Conservation (phyloP, 2,797 vertebrate species). For the Epinephelus coioides region DNA sequence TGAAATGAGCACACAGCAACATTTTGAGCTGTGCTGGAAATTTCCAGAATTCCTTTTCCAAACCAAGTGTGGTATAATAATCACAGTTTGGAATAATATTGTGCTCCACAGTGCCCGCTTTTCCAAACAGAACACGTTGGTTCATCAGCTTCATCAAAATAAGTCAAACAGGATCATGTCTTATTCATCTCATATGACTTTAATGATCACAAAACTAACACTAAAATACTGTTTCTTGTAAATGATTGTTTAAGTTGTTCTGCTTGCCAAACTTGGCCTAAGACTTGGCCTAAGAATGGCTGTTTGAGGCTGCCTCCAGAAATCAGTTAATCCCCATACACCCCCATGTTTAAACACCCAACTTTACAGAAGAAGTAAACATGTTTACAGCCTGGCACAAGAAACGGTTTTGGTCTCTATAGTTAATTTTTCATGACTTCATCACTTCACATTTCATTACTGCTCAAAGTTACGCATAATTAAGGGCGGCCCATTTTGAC, state of each 20-base stretch:
- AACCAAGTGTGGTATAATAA: slow-evolving; percentile 48
- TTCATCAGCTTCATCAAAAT: slow-evolving; percentile 17
- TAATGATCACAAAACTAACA: slow-evolving; percentile 1
- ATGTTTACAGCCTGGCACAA: no score
- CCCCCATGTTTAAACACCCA: no score
- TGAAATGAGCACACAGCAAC: slow-evolving; percentile 55
- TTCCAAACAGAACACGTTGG: slow-evolving; percentile 22
- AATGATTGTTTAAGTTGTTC: neutral
- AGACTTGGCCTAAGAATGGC: no score
- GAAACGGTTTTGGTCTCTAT: no score
- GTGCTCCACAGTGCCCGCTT: neutral
- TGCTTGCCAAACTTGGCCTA: neutral
- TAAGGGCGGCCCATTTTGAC: no score
- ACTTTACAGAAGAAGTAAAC: no score
- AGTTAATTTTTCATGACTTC: no score
- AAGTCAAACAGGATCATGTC: slow-evolving; percentile 7
- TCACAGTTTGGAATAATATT: slow-evolving; percentile 33
- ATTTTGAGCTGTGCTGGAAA: slow-evolving; percentile 63
- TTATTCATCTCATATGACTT: neutral
- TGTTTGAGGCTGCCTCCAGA: no score
- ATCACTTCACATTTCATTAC: no score
- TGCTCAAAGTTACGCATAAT: no score
- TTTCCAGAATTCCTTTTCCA: slow-evolving; percentile 58
- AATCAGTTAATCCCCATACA: no score
- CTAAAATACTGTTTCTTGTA: neutral